A percentile compares a stretch with the other conserved stretches of the same genome.
phyloP scores from a whole-genome alignment of 2,888 invertebrate species.

The Lithophane semibrunnea region DNA sequence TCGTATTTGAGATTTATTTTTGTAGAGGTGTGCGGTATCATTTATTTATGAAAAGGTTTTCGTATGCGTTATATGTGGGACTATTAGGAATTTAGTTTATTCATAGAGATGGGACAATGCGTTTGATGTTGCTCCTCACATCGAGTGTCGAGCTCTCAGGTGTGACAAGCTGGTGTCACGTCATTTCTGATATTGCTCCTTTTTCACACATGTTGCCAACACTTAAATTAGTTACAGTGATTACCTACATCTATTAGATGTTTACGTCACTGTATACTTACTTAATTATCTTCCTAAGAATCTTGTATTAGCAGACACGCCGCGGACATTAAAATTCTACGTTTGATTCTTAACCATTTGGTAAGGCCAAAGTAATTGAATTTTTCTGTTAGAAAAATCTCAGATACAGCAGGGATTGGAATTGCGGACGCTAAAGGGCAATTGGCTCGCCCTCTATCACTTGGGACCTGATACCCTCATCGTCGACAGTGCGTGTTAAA shows the following conservation, averaged over 20 bases:
- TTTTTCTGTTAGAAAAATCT: conserved; percentile 58
- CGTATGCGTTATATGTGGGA: conserved; percentile 46
- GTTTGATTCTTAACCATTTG: conserved; percentile 46
- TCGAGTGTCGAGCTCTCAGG: background rate
- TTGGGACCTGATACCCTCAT: conserved; percentile 59
- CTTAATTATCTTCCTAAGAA: conserved; percentile 13
- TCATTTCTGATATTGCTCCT: background rate
- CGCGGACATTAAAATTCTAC: conserved; percentile 34
- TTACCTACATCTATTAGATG: background rate
- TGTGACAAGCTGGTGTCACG: conserved; percentile 2
- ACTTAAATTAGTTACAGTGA: background rate
- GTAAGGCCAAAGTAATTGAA: conserved; percentile 53
- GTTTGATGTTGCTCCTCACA: conserved; percentile 25
- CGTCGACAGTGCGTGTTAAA: conserved; percentile 55
- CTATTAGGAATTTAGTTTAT: conserved; percentile 26
- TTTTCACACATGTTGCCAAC: conserved; percentile 8
- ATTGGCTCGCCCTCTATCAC: conserved; percentile 62
- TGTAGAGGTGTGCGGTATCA: conserved; percentile 65
- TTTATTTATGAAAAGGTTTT: conserved; percentile 64
- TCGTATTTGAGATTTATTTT: conserved; percentile 72
- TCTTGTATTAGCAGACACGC: conserved; percentile 17
- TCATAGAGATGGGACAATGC: conserved; percentile 26
- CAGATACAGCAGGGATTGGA: conserved; percentile 56
- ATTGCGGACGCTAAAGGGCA: conserved; percentile 62
- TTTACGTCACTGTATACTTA: background rate